A percentile compares a stretch with the other conserved stretches of the same genome.
Evolutionary conservation across 2,888 invertebrate genomes (phyloP).

Genomic region (Ophion ventricosus): DNA sequence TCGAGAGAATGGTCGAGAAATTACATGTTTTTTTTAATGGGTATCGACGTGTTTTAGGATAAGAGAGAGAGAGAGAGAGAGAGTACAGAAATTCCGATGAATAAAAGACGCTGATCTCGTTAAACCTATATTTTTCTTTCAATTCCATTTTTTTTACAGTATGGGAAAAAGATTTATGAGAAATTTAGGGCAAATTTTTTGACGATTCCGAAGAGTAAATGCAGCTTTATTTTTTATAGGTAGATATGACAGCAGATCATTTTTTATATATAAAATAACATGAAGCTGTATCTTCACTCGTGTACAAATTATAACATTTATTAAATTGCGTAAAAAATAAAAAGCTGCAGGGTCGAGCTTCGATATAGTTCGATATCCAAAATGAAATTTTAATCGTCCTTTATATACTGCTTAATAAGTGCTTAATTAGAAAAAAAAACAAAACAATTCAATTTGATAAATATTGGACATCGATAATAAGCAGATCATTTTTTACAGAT

Average conservation of each 20-base stretch:
- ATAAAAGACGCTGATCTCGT: not conserved
- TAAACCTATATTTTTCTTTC: not conserved
- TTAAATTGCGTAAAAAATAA: too few species aligned
- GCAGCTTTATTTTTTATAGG: not conserved
- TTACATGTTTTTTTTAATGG: constrained; percentile 16
- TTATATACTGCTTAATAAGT: not conserved
- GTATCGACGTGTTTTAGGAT: not conserved
- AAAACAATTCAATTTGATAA: too few species aligned
- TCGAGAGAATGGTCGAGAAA: not conserved
- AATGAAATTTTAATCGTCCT: not conserved
- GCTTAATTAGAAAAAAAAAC: not conserved
- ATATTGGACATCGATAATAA: too few species aligned
- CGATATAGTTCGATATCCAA: not conserved
- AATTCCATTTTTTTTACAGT: not conserved
- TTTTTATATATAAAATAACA: too few species aligned
- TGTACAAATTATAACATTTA: too few species aligned
- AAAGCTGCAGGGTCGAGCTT: too few species aligned
- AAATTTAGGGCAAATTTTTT: not conserved
- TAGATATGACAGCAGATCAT: too few species aligned
- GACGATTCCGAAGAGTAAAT: not conserved
- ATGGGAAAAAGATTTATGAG: not conserved
- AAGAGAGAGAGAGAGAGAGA: not conserved
- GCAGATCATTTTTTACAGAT: too few species aligned
- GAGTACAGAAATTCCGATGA: not conserved
- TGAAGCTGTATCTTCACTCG: too few species aligned